Percentiles rank a stretch among this genome's conserved stretches.
phyloP scores from a whole-genome alignment of 1,140 invertebrate species.

The Drosophila pachea region DNA sequence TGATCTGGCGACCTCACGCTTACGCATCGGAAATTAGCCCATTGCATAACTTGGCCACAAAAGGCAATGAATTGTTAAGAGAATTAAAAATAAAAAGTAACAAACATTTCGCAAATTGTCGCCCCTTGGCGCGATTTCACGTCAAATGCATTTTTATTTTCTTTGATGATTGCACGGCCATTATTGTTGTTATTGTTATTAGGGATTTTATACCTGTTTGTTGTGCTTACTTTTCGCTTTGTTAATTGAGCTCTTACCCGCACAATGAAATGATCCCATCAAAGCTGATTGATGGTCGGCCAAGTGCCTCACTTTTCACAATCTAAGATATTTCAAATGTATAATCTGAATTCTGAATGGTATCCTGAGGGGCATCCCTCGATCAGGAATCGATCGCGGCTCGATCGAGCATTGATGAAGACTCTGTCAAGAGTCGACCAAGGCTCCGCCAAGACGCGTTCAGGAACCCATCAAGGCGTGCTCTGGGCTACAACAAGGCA shows the following conservation, averaged over 20 bases:
- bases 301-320: neutral
- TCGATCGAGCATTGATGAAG: too few relatives aligned
- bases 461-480: too few relatives aligned
- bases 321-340: too few relatives aligned
- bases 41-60: slow-evolving; percentile 31
- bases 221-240: slow-evolving; percentile 33
- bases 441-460: too few relatives aligned
- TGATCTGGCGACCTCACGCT: slow-evolving; percentile 13
- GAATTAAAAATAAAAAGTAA: slow-evolving; percentile 16
- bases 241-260: slow-evolving; percentile 36
- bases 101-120: slow-evolving; percentile 32
- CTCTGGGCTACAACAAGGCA: too few relatives aligned
- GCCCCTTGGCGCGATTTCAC: slow-evolving; percentile 10
- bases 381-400: too few relatives aligned
- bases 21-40: slow-evolving; percentile 32
- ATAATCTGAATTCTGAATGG: too few relatives aligned
- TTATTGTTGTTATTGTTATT: slow-evolving; percentile 17
- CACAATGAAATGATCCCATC: slow-evolving; percentile 39
- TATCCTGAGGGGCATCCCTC: too few relatives aligned
- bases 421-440: too few relatives aligned
- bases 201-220: slow-evolving; percentile 27
- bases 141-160: slow-evolving; percentile 39
- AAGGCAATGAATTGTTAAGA: slow-evolving; percentile 9
- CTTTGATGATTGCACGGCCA: slow-evolving; percentile 37
- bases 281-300: slow-evolving; percentile 16